Evolutionary conservation across 2,888 invertebrate species (phyloP).

Genomic region (Asteroscopus sphinx): DNA sequence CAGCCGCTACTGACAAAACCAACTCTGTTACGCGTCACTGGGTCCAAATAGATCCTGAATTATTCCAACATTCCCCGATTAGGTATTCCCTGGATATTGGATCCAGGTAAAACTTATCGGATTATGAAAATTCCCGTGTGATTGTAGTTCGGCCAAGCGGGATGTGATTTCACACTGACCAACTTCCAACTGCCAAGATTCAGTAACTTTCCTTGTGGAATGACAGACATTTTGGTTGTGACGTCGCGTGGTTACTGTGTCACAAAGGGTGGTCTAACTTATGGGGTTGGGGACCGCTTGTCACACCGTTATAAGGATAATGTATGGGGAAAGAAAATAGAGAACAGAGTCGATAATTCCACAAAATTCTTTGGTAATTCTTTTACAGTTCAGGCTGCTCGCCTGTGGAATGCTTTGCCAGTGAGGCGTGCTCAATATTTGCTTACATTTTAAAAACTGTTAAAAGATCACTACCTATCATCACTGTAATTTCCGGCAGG

Average conservation of each 20-base stretch:
- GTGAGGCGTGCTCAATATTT: no score
- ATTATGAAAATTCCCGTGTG: slow-evolving; percentile 51
- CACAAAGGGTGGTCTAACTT: slow-evolving; percentile 51
- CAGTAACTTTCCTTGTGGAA: slow-evolving; percentile 41
- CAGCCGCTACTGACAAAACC: slow-evolving; percentile 4
- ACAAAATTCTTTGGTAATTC: no score
- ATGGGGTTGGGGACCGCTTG: slow-evolving; percentile 60
- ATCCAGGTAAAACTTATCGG: slow-evolving; percentile 55
- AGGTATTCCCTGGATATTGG: slow-evolving; percentile 23
- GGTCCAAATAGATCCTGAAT: slow-evolving; percentile 24
- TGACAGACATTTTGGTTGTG: slow-evolving; percentile 56
- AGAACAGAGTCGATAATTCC: no score
- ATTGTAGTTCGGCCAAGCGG: slow-evolving; percentile 53
- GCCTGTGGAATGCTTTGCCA: no score
- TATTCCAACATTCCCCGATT: slow-evolving; percentile 18
- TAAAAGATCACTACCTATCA: no score
- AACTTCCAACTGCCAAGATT: slow-evolving; percentile 52
- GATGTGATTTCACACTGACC: slow-evolving; percentile 55
- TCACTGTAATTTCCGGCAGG: no score
- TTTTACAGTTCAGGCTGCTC: no score
- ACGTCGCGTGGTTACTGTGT: slow-evolving; percentile 53
- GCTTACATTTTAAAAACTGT: no score
- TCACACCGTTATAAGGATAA: slow-evolving; percentile 12
- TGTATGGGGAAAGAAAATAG: background rate
- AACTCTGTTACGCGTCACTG: slow-evolving; percentile 21